Evolutionary conservation across 2,797 vertebrate genomes (phyloP), one percentile per base, ranked within the genome.

Genomic region (Gastrophryne carolinensis): DNA sequence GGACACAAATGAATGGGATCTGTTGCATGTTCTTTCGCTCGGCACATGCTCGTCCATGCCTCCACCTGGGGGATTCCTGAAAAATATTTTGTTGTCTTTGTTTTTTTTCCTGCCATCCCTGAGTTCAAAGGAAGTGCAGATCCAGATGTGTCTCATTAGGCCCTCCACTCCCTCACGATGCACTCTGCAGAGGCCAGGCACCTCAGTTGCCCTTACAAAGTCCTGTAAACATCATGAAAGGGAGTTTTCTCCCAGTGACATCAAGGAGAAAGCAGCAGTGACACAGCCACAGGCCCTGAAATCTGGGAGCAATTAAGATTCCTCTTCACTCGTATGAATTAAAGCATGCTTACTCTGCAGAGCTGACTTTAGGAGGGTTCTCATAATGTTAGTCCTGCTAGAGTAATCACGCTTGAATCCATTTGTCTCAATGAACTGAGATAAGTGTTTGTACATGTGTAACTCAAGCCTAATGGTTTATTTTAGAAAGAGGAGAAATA

Each of bases 101-200:
- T 62, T 73, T 62, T 24, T 57, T 57, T 4, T 52, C 17, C 21
- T 27, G 29, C 19, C 17, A 17, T 75, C 69, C 32, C 24, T 4
- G 32, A 69, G 56, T 77, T 77, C 74, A 77, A 70, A 77, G 67
- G 37, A 71, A 77, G 49, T 47, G 67, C 37, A 68, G 29, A 71
- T 63, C 4, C 74, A 77, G 66, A 71, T 77, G 74, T 77, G 70
- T 13, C 4, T 19, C n/a, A 64, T 77, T 71, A 76, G 21, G 58
- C n/a, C 2, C 9, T 5, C 61, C 56, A 52, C 65, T 70, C 65
- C 53, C 56, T 30, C 47, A 27, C 57, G 65, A 57, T 49, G 66
- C 56, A 30, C 66, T 44, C 47, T 37, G 23, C 23, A 66, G 27
- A 56, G 62, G 39, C 27, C 44, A 34, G 15, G 27, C 47, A 71